Percentiles rank a stretch among this genome's conserved stretches.
Evolutionary conservation across 2,888 invertebrate species (phyloP).

Genomic region (Phortica magna): DNA sequence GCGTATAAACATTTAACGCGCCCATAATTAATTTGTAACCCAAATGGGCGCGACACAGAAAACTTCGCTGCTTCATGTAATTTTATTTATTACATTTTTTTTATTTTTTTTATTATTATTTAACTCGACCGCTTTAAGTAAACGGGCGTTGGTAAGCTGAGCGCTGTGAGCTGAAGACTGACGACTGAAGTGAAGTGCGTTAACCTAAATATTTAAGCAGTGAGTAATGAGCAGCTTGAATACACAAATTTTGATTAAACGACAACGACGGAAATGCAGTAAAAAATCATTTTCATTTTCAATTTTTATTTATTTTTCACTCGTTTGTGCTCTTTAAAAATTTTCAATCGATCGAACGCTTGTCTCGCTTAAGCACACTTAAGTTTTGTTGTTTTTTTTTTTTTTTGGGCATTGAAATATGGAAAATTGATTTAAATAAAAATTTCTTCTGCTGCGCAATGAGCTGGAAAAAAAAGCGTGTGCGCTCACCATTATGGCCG

Average conservation of each 20-base stretch:
- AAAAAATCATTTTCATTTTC: background rate
- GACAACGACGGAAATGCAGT: background rate
- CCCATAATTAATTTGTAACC: conserved; percentile 60
- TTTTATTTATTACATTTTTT: conserved; percentile 16
- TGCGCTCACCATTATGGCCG: background rate
- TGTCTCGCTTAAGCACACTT: background rate
- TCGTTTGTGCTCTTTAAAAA: no score
- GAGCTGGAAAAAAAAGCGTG: conserved; percentile 16
- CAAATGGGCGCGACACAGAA: conserved; percentile 60
- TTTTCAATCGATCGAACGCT: background rate
- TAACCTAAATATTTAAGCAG: conserved; percentile 10
- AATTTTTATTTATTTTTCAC: background rate
- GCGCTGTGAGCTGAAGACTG: background rate
- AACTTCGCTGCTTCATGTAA: conserved; percentile 1
- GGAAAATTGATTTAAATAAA: background rate
- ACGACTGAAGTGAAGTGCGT: background rate
- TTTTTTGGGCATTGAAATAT: conserved; percentile 1
- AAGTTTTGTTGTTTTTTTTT: background rate
- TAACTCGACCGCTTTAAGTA: background rate
- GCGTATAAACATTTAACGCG: conserved; percentile 13
- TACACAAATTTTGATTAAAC: background rate
- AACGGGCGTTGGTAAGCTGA: background rate
- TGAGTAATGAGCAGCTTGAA: background rate
- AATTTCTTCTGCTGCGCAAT: conserved; percentile 10
- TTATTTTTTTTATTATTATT: background rate